A percentile compares a stretch with the other conserved stretches of the same genome.
Evolutionary conservation across 1,140 invertebrate genomes (phyloP).

Genomic region (Drosophila obscura): DNA sequence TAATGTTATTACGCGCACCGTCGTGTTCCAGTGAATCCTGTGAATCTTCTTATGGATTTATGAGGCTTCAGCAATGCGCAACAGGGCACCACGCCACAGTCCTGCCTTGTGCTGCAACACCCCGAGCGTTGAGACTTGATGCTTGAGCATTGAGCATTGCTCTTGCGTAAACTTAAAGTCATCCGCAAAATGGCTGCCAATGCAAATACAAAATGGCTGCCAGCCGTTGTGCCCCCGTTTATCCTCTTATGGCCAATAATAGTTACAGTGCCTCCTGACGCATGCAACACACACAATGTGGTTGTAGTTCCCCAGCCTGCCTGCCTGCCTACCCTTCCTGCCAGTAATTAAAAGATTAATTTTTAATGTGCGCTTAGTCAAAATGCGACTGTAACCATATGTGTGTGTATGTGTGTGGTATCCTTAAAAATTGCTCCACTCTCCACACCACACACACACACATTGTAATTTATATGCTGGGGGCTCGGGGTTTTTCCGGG

Average conservation of each 20-base stretch:
- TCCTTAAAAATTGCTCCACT: constrained; percentile 49
- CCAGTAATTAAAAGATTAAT: constrained; percentile 79
- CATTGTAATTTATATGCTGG: constrained; percentile 66
- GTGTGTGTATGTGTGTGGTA: constrained; percentile 3
- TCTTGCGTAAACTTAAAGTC: constrained; percentile 6
- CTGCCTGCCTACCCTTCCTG: constrained; percentile 6
- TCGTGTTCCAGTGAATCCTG: background rate
- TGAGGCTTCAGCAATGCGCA: background rate
- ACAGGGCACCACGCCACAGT: constrained; percentile 4
- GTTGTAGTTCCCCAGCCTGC: constrained; percentile 13
- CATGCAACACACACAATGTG: too few relatives aligned
- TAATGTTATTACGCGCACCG: constrained; percentile 17
- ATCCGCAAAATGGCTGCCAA: constrained; percentile 43
- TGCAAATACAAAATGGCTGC: constrained; percentile 20
- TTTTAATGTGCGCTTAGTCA: constrained; percentile 72
- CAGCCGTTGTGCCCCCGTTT: too few relatives aligned
- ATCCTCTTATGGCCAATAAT: too few relatives aligned
- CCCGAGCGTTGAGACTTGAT: background rate
- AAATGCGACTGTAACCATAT: constrained; percentile 28
- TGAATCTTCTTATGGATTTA: background rate
- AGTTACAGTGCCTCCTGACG: too few relatives aligned
- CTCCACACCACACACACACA: constrained; percentile 27
- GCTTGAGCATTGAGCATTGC: too few relatives aligned
- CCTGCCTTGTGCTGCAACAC: constrained; percentile 1
- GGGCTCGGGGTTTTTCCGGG: constrained; percentile 6